A percentile compares a stretch with the other conserved stretches of the same genome.
Conservation (phyloP, 2,797 vertebrate species). For the Trachops cirrhosus region DNA sequence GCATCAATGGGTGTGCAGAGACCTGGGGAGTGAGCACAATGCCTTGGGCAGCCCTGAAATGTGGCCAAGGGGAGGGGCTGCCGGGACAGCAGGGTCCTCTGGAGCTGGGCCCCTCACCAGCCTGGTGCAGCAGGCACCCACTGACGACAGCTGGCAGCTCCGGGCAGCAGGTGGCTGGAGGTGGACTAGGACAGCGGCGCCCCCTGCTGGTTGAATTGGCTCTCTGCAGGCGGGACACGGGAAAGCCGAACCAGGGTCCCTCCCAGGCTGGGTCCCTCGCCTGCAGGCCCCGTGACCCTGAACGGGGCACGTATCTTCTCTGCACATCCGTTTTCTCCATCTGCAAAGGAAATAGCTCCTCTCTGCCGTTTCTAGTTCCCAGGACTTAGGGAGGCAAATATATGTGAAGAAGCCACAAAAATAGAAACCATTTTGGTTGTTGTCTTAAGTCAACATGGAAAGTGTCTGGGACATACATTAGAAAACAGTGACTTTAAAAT, state of each 20-base stretch:
- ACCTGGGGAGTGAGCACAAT: not conserved
- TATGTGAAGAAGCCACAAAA: not conserved
- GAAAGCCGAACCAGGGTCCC: not conserved
- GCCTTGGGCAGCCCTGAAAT: not conserved
- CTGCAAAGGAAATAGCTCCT: not conserved
- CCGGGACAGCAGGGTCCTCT: not conserved
- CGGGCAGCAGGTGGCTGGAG: too few relatives aligned
- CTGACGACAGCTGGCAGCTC: not conserved
- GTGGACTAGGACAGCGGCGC: not conserved
- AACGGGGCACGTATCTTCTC: not conserved
- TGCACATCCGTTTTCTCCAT: not conserved
- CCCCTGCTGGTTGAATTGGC: slow-evolving; percentile 33
- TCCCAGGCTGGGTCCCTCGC: not conserved
- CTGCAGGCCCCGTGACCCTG: not conserved
- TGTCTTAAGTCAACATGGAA: slow-evolving; percentile 2
- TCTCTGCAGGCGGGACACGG: not conserved
- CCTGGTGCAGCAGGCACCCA: not conserved
- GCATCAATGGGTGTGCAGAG: not conserved
- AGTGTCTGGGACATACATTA: not conserved
- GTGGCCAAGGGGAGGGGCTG: too few relatives aligned
- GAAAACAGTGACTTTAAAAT: not conserved
- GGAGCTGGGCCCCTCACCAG: not conserved
- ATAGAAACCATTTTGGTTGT: not conserved
- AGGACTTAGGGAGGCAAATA: not conserved
- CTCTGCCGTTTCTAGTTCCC: not conserved